Conservation (phyloP, 92 coral and sea anemone genomes). For the Palythoa grandiflora region DNA sequence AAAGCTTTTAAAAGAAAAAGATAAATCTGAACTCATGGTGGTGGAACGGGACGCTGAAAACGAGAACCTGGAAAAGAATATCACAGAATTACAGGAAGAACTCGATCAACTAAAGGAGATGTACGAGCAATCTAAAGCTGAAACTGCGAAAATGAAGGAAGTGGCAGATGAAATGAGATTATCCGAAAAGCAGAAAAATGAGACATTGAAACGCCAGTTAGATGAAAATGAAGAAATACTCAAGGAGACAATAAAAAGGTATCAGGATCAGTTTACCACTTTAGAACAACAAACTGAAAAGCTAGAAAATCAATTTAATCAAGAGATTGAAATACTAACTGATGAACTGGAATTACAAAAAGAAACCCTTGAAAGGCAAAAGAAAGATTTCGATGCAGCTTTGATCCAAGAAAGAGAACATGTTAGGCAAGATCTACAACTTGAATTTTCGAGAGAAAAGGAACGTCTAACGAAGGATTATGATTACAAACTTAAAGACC, state of each 20-base stretch:
- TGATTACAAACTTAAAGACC: conserved; percentile 62
- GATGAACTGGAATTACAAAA: conserved; percentile 67
- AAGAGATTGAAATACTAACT: conserved; percentile 60
- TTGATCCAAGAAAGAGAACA: conserved; percentile 67
- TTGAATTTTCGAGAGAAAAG: conserved; percentile 67
- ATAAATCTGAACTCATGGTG: conserved; percentile 60
- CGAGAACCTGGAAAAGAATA: conserved; percentile 68
- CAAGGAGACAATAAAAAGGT: conserved; percentile 70
- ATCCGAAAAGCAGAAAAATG: conserved; percentile 63
- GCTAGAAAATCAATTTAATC: conserved; percentile 64
- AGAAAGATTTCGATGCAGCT: conserved; percentile 63
- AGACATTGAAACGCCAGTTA: conserved; percentile 67
- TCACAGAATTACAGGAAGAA: conserved; percentile 52
- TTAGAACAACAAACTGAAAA: conserved; percentile 66
- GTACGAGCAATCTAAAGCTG: conserved; percentile 13
- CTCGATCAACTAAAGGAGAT: conserved; percentile 35
- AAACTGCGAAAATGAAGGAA: conserved; percentile 2
- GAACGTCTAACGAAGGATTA: conserved; percentile 52
- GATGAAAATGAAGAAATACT: conserved; percentile 71
- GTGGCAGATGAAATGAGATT: conserved; percentile 13
- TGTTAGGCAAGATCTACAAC: conserved; percentile 58
- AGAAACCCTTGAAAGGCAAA: conserved; percentile 59
- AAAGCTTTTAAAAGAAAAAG: conserved; percentile 66
- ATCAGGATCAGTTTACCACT: conserved; percentile 64
- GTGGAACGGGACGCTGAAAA: conserved; percentile 58